Conservation (phyloP, 2,113 vertebrate species). For the Neomonachus schauinslandi region DNA sequence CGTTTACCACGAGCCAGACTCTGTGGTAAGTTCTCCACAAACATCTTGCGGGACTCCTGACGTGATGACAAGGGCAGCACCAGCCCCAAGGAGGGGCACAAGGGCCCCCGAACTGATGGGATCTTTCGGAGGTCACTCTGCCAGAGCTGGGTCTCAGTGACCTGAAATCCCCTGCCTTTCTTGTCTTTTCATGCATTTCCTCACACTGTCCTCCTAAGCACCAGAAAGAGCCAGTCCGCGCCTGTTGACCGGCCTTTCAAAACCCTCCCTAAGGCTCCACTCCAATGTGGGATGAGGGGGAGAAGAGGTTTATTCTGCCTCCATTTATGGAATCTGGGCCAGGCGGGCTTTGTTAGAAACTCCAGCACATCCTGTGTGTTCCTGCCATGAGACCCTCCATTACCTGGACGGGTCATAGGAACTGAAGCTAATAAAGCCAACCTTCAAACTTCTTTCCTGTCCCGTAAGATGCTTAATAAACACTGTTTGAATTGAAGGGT, state of each 20-base stretch:
- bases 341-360: not conserved
- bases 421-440: not conserved
- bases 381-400: not conserved
- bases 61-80: not conserved
- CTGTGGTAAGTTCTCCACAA: not conserved
- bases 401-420: not conserved
- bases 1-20: not conserved
- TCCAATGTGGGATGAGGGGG: fast-evolving
- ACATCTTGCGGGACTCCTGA: not conserved
- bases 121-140: not conserved
- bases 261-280: not conserved
- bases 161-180: not conserved
- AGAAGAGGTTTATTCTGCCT: not conserved
- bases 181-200: not conserved
- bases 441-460: not conserved
- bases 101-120: not conserved
- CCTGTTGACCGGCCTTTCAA: not conserved
- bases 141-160: not conserved
- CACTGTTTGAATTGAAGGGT: not conserved
- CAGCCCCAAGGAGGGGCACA: not conserved
- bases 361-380: not conserved
- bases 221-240: not conserved
- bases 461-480: conserved; percentile 36
- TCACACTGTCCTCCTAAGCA: not conserved
- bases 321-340: not conserved